phyloP scores from a whole-genome alignment of 2,888 invertebrate genomes.

The Herminia tarsipennalis region DNA sequence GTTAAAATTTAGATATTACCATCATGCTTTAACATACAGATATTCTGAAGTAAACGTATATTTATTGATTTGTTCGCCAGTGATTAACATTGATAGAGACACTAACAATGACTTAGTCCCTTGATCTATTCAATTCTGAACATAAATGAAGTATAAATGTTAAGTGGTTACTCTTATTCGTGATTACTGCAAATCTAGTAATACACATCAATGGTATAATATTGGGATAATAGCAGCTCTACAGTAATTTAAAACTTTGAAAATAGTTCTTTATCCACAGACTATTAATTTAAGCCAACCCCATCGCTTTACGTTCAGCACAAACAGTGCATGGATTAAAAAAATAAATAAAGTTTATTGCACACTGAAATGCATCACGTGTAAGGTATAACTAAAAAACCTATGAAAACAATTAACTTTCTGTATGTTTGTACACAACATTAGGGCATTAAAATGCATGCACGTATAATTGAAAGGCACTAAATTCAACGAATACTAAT shows the following conservation, averaged over 20 bases:
- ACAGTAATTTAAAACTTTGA: no score
- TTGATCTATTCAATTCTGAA: no score
- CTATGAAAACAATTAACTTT: constrained; percentile 51
- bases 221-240: background rate
- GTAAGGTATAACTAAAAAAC: constrained; percentile 50
- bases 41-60: no score
- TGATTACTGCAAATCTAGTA: no score
- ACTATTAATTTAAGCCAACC: constrained; percentile 26
- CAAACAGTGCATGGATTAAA: constrained; percentile 34
- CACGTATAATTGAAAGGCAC: constrained; percentile 66
- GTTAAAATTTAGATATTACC: no score
- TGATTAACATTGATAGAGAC: no score
- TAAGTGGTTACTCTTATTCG: no score
- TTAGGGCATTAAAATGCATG: constrained; percentile 59
- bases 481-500: constrained; percentile 51
- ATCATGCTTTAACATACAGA: no score
- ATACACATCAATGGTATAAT: background rate
- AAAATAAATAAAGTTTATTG: constrained; percentile 50
- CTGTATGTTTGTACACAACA: constrained; percentile 54
- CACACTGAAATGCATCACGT: constrained; percentile 60
- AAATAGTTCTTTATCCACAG: background rate
- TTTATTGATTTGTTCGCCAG: no score
- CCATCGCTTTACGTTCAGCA: constrained; percentile 27
- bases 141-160: no score
- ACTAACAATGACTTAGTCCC: no score